Evolutionary conservation across 2,888 invertebrate species (phyloP).

Genomic region (Quadroppia sp.): DNA sequence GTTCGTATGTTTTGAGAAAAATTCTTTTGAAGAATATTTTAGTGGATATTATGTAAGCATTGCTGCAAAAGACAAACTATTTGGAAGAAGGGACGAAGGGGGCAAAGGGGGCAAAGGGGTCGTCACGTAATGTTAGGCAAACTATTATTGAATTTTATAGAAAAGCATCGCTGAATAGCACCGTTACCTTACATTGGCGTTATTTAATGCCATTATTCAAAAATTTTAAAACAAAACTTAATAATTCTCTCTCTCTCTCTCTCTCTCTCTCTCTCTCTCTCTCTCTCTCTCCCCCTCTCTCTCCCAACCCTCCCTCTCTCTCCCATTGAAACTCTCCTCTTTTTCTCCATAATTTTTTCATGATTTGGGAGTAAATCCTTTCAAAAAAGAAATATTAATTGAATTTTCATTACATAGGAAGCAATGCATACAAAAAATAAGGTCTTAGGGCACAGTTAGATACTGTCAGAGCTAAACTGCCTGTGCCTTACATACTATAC

Average conservation of each 20-base stretch:
- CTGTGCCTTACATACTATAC: not conserved
- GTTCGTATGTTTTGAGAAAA: not conserved
- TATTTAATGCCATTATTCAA: not conserved
- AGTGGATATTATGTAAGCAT: not conserved
- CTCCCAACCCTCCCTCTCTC: not conserved
- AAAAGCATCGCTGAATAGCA: not conserved
- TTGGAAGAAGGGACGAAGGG: too few relatives aligned
- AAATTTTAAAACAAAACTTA: not conserved
- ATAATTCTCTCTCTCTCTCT: not conserved
- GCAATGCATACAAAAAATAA: conserved; percentile 18
- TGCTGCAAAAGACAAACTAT: too few relatives aligned
- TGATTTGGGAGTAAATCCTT: conserved; percentile 34
- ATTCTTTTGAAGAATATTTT: not conserved
- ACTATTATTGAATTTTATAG: not conserved
- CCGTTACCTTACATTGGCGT: not conserved
- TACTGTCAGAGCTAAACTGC: not conserved
- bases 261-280: not conserved
- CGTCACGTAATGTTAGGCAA: not conserved
- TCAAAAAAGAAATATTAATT: conserved; percentile 33
- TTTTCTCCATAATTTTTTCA: conserved; percentile 1
- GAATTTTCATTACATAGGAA: conserved; percentile 34
- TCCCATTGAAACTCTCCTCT: conserved; percentile 6
- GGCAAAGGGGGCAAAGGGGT: too few relatives aligned
- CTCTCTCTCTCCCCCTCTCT: not conserved
- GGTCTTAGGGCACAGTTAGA: conserved; percentile 14